Base-by-base conservation (phyloP, 2,797 vertebrate genomes). In the Salmo trutta region DNA sequence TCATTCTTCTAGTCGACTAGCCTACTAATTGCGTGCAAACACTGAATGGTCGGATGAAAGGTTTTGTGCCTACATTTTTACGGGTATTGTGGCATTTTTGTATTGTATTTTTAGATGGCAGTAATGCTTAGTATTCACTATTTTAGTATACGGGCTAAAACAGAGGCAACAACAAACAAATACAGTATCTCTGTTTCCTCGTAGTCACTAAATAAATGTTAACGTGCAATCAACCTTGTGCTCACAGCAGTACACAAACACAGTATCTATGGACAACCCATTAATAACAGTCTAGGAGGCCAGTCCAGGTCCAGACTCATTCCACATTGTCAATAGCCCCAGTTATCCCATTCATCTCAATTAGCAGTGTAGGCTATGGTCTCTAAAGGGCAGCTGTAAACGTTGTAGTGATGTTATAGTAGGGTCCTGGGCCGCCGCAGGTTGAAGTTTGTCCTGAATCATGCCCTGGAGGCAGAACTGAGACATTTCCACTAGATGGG, bases 371-470 rank as follows among this genome's bases (percentile, higher is more conserved):
- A 72, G 70, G 81, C 84, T 17, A 70, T 56, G 74, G 70, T 82
- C 84, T 86, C 87, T 74, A 92, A 93, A 92, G 91, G 87, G 82
- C 88, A 91, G 78, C 84, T 88, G 85, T 88, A 87, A 92, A 85
- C 75, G 76, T 29, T 66, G 77, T 93, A 92, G 93, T 91, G 91
- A 92, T 94, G 90, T 93, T 91, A 83, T 91, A 92, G 93, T 91
- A 93, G 80, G 87, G 85, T 83, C 83, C 75, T 79, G 75, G 87
- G 81, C 77, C 88, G 85, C 83, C 81, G 10, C 12, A 47, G 10
- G 10, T 12, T 47, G 41, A 47, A 3, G 41, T 47, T 47, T 47
- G 41, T 47, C 41, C 41, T 3, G 41, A 47, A 47, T 12, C 41
- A 14, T 14, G 41, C 41, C 41, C 41, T 47, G 41, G 41, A 47